Evolutionary conservation across 2,113 vertebrate species (phyloP), one percentile per base, ranked within the genome.

Genomic region (Grammomys dolichurus): DNA sequence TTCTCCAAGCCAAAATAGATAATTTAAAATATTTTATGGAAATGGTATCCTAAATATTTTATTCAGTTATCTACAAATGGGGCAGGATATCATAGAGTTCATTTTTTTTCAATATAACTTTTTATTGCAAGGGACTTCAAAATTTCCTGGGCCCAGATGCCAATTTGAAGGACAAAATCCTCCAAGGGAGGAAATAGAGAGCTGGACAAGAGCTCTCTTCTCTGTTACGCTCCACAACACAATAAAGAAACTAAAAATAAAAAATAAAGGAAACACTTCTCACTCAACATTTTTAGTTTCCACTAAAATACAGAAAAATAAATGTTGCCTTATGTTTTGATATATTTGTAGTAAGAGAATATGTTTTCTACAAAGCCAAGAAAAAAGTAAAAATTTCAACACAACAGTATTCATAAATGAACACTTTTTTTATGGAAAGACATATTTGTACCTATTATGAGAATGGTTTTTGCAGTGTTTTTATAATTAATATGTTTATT

Each of bases 11-110:
- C 56, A 86, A 95, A 96, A 95, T 51, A 97, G 87, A 54, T 89
- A 90, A 90, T 87, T 91, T 92, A 56, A 78, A 91, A 92, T 96
- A 94, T 94, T 96, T 97, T 96, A 97, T 96, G 95, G 89, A 95
- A 97, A 96, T 82, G 36, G 46, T 58, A 28, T 78, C 94, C 95
- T 97, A 96, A 96, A 96, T 97, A 94, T 96, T 96, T 97, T 92
- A 96, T 91, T 60, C 28, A 65, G 80, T 82, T 95, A 94, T 93
- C 92, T 95, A 90, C 76, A 94, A 95, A 89, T 92, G 65, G 40
- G 88, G 67, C 14, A 51, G 77, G 22, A 72, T 73, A 97, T 93
- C 76, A 82, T 28, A 91, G 81, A 63, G n/a, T 87, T 96, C 0
- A 0, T 77, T 89, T 95, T 95, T 94, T 93, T 56, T 51, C 51